phyloP scores from a whole-genome alignment of 2,888 invertebrate genomes.

The Nemotelus pantherinus region DNA sequence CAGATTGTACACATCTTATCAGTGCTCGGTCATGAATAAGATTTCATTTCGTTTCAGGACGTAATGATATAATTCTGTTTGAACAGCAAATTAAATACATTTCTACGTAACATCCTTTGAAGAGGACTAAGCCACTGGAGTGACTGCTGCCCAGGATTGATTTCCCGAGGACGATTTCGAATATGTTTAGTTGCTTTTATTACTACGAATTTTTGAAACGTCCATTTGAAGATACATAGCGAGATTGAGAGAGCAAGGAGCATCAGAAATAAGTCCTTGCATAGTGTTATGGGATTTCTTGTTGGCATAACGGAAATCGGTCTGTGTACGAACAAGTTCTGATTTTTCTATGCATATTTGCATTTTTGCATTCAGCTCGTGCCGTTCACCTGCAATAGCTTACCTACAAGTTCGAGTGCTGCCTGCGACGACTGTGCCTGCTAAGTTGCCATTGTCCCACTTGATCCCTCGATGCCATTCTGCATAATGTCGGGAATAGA shows the following conservation, averaged over 20 bases:
- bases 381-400: neutral
- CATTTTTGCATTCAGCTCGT: slow-evolving; percentile 5
- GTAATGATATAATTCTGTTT: slow-evolving; percentile 33
- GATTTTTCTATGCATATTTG: slow-evolving; percentile 14
- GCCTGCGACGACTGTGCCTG: neutral
- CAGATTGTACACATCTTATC: slow-evolving; percentile 26
- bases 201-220: too few species aligned
- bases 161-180: neutral
- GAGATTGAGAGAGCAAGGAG: too few species aligned
- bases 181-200: neutral
- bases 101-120: neutral
- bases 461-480: slow-evolving; percentile 24
- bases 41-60: slow-evolving; percentile 17
- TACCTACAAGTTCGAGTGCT: neutral
- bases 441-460: slow-evolving; percentile 3
- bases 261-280: too few species aligned
- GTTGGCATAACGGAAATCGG: too few species aligned
- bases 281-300: too few species aligned
- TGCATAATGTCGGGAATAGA: slow-evolving; percentile 20
- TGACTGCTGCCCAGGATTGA: neutral
- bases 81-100: slow-evolving; percentile 33
- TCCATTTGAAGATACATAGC: too few species aligned
- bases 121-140: neutral
- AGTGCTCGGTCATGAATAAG: slow-evolving; percentile 22
- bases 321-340: neutral